Percentiles rank a stretch among this genome's conserved stretches.
phyloP scores from a whole-genome alignment of 2,888 invertebrate genomes.

The Drosophila macrospina region DNA sequence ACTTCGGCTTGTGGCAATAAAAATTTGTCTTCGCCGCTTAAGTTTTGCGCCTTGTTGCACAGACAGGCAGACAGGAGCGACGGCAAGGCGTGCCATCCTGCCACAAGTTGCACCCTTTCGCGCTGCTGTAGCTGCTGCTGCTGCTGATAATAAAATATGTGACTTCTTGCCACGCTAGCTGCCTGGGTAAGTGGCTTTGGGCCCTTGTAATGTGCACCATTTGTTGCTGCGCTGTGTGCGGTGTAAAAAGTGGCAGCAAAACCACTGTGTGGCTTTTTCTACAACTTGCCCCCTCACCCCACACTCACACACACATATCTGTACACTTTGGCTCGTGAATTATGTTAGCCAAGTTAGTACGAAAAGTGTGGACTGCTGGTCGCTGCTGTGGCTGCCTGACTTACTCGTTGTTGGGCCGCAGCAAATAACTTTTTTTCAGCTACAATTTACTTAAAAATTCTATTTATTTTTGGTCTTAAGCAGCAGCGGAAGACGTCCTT shows the following conservation, averaged over 20 bases:
- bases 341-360: constrained; percentile 75
- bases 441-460: constrained; percentile 78
- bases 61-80: constrained; percentile 21
- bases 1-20: constrained; percentile 72
- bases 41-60: constrained; percentile 76
- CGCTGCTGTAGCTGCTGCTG: neutral
- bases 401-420: constrained; percentile 21
- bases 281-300: constrained; percentile 31
- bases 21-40: constrained; percentile 75
- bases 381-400: constrained; percentile 29
- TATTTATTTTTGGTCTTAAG: constrained; percentile 73
- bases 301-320: neutral
- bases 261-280: constrained; percentile 50
- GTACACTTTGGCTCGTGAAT: constrained; percentile 50
- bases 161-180: constrained; percentile 52
- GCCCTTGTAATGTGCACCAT: constrained; percentile 67
- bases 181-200: constrained; percentile 62
- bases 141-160: constrained; percentile 66
- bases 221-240: constrained; percentile 45
- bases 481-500: no score
- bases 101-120: constrained; percentile 13
- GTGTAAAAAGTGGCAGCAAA: constrained; percentile 62
- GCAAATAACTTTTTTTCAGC: constrained; percentile 68
- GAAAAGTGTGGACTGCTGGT: constrained; percentile 63
- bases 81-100: neutral